Percentiles rank a stretch among this genome's conserved stretches.
Evolutionary conservation across 2,113 vertebrate genomes (phyloP).

Genomic region (Mesembrinibis cayennensis): DNA sequence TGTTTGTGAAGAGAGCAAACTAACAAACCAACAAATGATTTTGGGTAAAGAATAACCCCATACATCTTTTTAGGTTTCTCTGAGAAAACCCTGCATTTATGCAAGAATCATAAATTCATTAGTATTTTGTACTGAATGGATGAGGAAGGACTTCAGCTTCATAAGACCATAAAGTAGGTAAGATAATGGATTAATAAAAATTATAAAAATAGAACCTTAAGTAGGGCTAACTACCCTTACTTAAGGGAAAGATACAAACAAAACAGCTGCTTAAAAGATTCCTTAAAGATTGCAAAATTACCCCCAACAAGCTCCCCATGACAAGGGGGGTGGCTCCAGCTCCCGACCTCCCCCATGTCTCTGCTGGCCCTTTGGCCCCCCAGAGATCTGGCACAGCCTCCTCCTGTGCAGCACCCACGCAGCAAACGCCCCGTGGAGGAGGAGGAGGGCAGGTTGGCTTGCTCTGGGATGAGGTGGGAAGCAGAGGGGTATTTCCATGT

Average conservation of each 20-base stretch:
- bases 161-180: neutral
- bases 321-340: neutral
- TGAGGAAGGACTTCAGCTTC: neutral
- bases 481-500: neutral
- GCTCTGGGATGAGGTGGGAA: neutral
- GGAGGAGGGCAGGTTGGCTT: neutral
- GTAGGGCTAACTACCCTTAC: neutral
- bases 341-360: fast-evolving
- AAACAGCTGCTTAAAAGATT: neutral
- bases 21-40: neutral
- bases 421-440: neutral
- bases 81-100: neutral
- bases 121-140: neutral
- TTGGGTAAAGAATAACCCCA: neutral
- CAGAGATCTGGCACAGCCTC: neutral
- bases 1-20: neutral
- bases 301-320: neutral
- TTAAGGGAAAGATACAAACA: neutral
- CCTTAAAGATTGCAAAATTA: neutral
- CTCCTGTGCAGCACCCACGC: neutral
- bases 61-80: neutral
- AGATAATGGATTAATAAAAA: neutral
- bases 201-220: neutral
- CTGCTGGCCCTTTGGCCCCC: neutral
- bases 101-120: neutral